Conservation (phyloP, 2,797 vertebrate species). For the Chaetophractus vellerosus region DNA sequence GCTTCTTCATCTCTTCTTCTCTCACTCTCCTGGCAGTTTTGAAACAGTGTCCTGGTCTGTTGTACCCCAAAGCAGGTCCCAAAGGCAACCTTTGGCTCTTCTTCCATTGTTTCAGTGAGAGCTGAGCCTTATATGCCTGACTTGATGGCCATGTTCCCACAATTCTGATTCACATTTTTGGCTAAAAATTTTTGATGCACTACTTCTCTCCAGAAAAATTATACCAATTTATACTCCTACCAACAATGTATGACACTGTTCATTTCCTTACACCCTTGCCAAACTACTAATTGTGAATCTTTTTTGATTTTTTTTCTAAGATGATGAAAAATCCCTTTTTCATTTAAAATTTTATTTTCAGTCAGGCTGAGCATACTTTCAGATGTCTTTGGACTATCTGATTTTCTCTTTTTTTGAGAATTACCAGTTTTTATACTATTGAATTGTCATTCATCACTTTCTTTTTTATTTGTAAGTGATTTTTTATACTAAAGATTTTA, state of each 20-base stretch:
- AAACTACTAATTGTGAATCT: not conserved
- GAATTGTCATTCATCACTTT: slow-evolving; percentile 23
- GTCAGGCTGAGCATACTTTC: slow-evolving; percentile 13
- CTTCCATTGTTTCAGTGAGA: no score
- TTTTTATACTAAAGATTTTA: slow-evolving; percentile 58
- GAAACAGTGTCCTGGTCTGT: no score
- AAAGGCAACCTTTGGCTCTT: no score
- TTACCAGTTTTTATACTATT: not conserved
- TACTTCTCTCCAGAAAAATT: not conserved
- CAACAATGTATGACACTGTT: not conserved
- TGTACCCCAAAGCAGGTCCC: no score
- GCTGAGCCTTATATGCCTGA: no score
- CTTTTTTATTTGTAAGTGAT: not conserved
- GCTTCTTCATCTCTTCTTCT: no score
- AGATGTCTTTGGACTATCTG: not conserved
- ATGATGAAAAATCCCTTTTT: not conserved
- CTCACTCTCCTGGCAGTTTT: no score
- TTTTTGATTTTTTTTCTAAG: not conserved
- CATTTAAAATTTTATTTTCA: slow-evolving; percentile 31
- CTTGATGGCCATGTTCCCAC: no score
- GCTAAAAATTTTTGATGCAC: slow-evolving; percentile 19
- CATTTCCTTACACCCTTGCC: slow-evolving; percentile 30
- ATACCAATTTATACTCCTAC: not conserved
- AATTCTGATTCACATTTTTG: no score
- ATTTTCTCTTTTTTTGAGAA: slow-evolving; percentile 43